Evolutionary conservation across 2,888 invertebrate genomes (phyloP), one percentile per base, ranked within the genome.

Genomic region (Globia sparganii): DNA sequence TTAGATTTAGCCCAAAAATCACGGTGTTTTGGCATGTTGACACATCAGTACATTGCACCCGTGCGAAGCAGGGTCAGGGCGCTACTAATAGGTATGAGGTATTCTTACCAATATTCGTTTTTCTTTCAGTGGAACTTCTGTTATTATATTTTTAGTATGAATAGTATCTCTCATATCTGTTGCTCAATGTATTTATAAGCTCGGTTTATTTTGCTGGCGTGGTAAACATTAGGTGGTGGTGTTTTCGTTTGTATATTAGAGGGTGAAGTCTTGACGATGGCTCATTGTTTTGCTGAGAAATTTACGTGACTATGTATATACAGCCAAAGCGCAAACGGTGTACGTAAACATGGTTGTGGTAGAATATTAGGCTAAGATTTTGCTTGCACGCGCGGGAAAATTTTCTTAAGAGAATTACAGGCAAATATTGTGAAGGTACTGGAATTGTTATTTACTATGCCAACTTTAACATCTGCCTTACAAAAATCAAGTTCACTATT

Each of bases 151-250:
- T 69, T 67, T 37, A 15, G 21, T 53, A 5, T 28, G 15, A 75
- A 67, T 65, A 80, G 67, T 69, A 83, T 78, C 61, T 75, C 69
- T 37, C 72, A 66, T 71, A 80, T n/a, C n/a, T n/a, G 71, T 77
- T 80, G 64, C 61, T 76, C 77, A 77, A 70, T 87, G 83, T 87
- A 87, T 77, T 87, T 81, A 79, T 76, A 85, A 87, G 85, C 77
- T 72, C 11, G 72, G 81, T 83, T 83, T 87, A 78, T 83, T 85
- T 83, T 87, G 75, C 75, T 59, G 31, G 59, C 13, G 56, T 13
- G 58, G 83, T 77, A 86, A 87, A 86, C 81, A 87, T 75, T 72
- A 68, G 66, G 37, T 74, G 68, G 37, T 74, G 49, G 66, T 87
- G 86, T 86, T 87, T 77, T 85, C 77, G 28, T 78, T 76, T 46